A percentile compares a stretch with the other conserved stretches of the same genome.
Evolutionary conservation across 2,797 vertebrate species (phyloP).

Genomic region (Oophaga sylvatica): DNA sequence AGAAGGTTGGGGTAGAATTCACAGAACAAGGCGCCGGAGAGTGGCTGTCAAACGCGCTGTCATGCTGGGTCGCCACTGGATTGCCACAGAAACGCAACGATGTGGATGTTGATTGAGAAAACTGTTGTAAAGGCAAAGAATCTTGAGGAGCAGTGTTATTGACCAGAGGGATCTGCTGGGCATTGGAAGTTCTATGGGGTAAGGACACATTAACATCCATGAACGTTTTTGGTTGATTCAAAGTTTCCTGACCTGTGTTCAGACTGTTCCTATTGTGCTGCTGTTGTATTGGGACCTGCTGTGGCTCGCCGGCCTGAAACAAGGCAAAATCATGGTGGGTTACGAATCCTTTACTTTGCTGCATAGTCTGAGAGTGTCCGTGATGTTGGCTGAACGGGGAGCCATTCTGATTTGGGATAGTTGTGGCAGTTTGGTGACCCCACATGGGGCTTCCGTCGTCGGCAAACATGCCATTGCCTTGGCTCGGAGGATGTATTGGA

Average conservation of each 20-base stretch:
- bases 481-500: constrained; percentile 82
- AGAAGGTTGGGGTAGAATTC: constrained; percentile 80
- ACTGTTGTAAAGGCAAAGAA: constrained; percentile 78
- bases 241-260: constrained; percentile 76
- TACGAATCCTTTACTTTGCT: constrained; percentile 84
- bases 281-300: constrained; percentile 75
- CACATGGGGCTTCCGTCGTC: constrained; percentile 93
- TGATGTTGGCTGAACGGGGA: constrained; percentile 86
- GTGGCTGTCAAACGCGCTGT: constrained; percentile 75
- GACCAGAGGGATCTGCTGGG: constrained; percentile 79
- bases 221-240: constrained; percentile 82
- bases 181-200: constrained; percentile 74
- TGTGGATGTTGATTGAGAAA: constrained; percentile 76
- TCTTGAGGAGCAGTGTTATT: constrained; percentile 77
- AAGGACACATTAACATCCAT: constrained; percentile 79
- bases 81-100: constrained; percentile 79
- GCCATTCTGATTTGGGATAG: constrained; percentile 84
- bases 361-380: constrained; percentile 84
- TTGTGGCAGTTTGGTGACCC: constrained; percentile 85
- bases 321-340: constrained; percentile 88
- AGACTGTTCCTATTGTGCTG: constrained; percentile 77
- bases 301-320: constrained; percentile 84
- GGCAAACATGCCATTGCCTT: constrained; percentile 91
- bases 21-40: constrained; percentile 84
- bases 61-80: constrained; percentile 71